Conservation (phyloP, 2,888 invertebrate genomes). For the Synergus laeviventris region DNA sequence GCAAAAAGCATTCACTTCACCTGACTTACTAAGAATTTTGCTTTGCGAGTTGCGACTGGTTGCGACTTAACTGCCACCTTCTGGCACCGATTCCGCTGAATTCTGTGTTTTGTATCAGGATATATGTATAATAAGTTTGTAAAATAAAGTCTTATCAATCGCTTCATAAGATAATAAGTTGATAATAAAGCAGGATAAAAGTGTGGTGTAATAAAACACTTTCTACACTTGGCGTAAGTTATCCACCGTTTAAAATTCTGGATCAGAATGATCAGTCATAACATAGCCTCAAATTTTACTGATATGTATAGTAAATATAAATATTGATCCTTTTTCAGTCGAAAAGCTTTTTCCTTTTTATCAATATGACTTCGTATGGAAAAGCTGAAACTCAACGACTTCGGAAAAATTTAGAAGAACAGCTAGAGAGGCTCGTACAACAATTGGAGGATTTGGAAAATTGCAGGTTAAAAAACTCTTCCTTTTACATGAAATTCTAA, state of each 20-base stretch:
- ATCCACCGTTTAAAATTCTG: too few relatives aligned
- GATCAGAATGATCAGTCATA: neutral
- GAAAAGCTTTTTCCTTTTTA: slow-evolving; percentile 2
- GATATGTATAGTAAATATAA: neutral
- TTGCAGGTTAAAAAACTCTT: slow-evolving; percentile 78
- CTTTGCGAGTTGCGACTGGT: too few relatives aligned
- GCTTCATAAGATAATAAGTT: neutral
- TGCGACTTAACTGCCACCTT: neutral
- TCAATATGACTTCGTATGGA: slow-evolving; percentile 77
- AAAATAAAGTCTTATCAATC: neutral
- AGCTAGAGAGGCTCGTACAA: slow-evolving; percentile 82
- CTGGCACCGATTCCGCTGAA: neutral
- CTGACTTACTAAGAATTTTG: slow-evolving; percentile 17
- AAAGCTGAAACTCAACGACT: slow-evolving; percentile 81
- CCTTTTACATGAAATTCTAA: neutral
- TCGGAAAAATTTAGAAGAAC: slow-evolving; percentile 82
- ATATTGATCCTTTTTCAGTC: neutral
- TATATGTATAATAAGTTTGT: too few relatives aligned
- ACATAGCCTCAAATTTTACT: slow-evolving; percentile 16
- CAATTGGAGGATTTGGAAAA: slow-evolving; percentile 85
- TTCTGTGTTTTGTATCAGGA: too few relatives aligned
- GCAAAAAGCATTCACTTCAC: slow-evolving; percentile 31
- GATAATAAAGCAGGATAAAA: neutral
- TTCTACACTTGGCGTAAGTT: neutral
- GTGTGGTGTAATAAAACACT: neutral